Conservation (phyloP, 2,113 vertebrate species). For the Rhinogobius similis region DNA sequence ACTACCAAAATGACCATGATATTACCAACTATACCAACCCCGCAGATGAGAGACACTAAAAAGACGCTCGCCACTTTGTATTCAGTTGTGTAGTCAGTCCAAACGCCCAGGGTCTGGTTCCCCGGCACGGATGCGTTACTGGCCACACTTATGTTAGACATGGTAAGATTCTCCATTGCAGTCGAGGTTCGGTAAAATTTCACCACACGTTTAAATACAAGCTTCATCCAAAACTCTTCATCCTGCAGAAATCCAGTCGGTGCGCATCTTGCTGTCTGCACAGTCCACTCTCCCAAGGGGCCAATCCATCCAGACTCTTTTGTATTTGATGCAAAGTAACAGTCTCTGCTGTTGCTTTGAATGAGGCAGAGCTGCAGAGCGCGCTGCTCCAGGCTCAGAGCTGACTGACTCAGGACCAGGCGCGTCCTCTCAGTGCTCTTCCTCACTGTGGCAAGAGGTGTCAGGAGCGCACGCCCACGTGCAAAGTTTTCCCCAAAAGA, state of each 20-base stretch:
- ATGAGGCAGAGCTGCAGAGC: conserved; percentile 36
- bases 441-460: neutral
- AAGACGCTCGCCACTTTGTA: conserved; percentile 90
- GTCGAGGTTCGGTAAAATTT: conserved; percentile 6
- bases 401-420: conserved; percentile 37
- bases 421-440: conserved; percentile 34
- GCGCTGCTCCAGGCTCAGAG: conserved; percentile 36
- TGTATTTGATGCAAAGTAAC: neutral
- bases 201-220: neutral
- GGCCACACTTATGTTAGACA: conserved; percentile 77
- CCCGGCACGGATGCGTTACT: conserved; percentile 78
- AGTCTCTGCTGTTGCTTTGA: conserved; percentile 9
- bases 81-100: conserved; percentile 79
- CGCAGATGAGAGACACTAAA: conserved; percentile 88
- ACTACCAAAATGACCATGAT: conserved; percentile 97
- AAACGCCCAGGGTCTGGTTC: conserved; percentile 81
- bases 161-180: conserved; percentile 59
- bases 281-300: neutral
- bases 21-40: conserved; percentile 92
- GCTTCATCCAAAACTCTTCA: conserved; percentile 23
- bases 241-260: conserved; percentile 28
- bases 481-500: neutral
- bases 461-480: neutral
- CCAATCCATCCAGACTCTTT: conserved; percentile 3
- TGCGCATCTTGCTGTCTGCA: neutral